Evolutionary conservation across 2,888 invertebrate genomes (phyloP), one percentile per base, ranked within the genome.

Genomic region (Zygogramma bicolorata): DNA sequence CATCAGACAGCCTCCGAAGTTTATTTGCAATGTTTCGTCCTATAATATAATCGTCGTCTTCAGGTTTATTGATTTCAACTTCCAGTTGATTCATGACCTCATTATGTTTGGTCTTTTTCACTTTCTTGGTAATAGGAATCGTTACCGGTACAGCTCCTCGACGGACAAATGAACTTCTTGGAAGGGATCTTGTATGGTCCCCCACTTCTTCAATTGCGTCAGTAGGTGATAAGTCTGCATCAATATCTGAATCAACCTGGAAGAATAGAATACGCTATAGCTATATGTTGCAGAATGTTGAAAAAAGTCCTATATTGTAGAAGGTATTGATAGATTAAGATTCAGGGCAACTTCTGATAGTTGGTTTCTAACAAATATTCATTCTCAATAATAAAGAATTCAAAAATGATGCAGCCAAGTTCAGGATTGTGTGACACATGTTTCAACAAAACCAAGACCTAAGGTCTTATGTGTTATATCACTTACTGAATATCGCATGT

Each of bases 21-120:
- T 70, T 70, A 27, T 57, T 18, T 31, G 70, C 76, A 15, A 74
- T 61, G 60, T 74, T 76, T 67, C 42, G 40, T 65, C 63, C 63
- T 25, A 65, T 65, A 25, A 65, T 27, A 46, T 65, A 20, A 18
- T 65, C 34, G 20, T 53, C n/a, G 46, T 27, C 25, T 25, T 63
- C 42, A 49, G 18, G 53, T 15, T 53, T 53, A 27, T 22, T 65
- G 1, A 34, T 6, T 34, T 34, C 34, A 34, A 34, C 29, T 1
- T 65, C 15, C 34, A 53, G 18, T 53, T 65, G 31, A 18, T 65
- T 46, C 25, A 18, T 1, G 46, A 65, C 34, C 20, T 46, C 22
- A 31, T 65, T 53, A 18, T 46, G 42, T 18, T n/a, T 49, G 15
- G 49, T 63, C 46, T 46, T 38, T 40, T 62, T 62, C 42, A 13